These are phyloP conservation scores for Clarias magur DNA, from an alignment of 2,113 vertebrate species.

Conservation along the genomic window DNA sequence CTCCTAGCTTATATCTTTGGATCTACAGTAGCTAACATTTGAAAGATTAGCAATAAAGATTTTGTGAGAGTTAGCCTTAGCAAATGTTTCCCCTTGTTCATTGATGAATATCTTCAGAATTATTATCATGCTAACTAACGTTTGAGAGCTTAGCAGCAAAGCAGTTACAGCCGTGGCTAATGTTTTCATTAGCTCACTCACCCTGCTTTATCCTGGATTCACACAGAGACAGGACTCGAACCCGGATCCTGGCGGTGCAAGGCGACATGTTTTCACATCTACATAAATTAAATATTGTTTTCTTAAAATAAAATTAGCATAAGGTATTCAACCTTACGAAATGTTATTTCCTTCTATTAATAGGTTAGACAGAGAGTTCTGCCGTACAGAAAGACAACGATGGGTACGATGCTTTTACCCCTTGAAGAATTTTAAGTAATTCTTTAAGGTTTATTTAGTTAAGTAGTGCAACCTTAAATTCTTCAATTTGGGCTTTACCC, in stretches of 20 bases:
- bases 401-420: background rate
- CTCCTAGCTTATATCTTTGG: background rate
- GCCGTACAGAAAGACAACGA: no score
- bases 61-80: background rate
- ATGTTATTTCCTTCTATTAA: no score
- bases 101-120: background rate
- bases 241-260: no score
- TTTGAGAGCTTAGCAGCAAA: background rate
- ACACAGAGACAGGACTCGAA: no score
- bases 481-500: background rate
- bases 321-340: no score
- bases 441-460: background rate
- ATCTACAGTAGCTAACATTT: background rate
- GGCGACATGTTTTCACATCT: background rate
- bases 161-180: background rate
- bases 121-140: background rate
- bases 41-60: background rate
- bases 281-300: no score
- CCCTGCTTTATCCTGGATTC: no score
- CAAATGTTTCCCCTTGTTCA: background rate
- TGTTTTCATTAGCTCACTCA: background rate
- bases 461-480: background rate
- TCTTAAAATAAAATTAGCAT: no score
- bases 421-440: background rate
- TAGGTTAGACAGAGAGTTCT: no score